phyloP scores from a whole-genome alignment of 92 coral and sea anemone species.

The Zoanthus solanderi region DNA sequence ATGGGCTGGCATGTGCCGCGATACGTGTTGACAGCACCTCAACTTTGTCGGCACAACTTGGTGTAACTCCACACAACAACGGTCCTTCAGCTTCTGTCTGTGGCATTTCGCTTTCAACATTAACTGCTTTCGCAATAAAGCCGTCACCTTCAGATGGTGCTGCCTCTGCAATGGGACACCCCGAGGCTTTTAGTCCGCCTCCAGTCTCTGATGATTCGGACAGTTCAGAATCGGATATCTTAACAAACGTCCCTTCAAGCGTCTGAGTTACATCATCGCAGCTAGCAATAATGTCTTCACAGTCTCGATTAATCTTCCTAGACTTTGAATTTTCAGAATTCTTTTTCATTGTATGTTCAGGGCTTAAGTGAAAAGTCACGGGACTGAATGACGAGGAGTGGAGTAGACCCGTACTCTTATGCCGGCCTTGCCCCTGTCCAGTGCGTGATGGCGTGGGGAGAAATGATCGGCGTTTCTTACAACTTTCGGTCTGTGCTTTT shows the following conservation, averaged over 20 bases:
- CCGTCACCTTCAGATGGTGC: neutral
- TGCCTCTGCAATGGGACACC: neutral
- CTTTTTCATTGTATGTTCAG: neutral
- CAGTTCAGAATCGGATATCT: neutral
- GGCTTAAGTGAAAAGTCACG: constrained; percentile 18
- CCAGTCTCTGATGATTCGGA: neutral
- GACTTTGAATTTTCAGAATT: neutral
- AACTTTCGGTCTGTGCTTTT: constrained; percentile 67
- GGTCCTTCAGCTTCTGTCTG: neutral
- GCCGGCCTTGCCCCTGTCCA: constrained; percentile 25
- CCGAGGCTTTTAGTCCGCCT: neutral
- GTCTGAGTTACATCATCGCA: neutral
- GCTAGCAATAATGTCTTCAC: neutral
- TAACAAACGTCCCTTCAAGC: neutral
- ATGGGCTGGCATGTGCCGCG: constrained; percentile 23
- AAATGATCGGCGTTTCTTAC: constrained; percentile 76
- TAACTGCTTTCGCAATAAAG: neutral
- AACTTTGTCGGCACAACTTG: neutral
- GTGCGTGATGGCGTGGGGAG: constrained; percentile 78
- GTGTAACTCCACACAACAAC: constrained; percentile 28
- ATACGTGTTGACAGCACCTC: neutral
- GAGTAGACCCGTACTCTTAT: neutral
- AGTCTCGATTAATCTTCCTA: neutral
- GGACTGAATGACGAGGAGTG: constrained; percentile 16
- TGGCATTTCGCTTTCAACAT: neutral